Evolutionary conservation across 2,888 invertebrate genomes (phyloP), one percentile per base, ranked within the genome.

Genomic region (Prostheceraeus crozeri): DNA sequence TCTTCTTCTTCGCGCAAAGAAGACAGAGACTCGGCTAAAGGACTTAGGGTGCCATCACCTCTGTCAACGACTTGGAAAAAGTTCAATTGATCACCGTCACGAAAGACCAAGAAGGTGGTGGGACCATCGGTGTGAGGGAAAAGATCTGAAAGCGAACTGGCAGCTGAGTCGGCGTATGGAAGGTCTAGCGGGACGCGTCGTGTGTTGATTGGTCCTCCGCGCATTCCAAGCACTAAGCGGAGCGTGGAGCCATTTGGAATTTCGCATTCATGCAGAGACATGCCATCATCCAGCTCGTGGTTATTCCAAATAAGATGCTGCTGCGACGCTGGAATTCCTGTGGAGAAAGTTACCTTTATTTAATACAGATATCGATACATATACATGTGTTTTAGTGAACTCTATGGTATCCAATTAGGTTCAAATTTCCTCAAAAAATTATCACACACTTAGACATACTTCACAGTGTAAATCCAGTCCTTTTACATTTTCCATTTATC

Each of bases 191-290:
- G 30, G 8, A 57, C 68, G 67, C 85, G 79, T 59, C 85, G 80
- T 35, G 85, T 84, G 67, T 84, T 84, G 66, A 86, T 83, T 1
- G 86, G 86, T 3, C 86, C 86, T 16, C 85, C 86, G 60, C 84
- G 81, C 81, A 86, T 83, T 63, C 84, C 83, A 30, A 85, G 77
- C 67, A 86, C 85, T 35, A 86, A 79, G 67, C 83, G 83, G 56
- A 87, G 78, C 4, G 82, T 82, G 35, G 85, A 83, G 35, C 85
- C 85, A 70, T 82, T 82, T 52, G 72, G 72, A 57, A 78, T 77
- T 57, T 71, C 70, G 68, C 77, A 78, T 68, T 79, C 78, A 65
- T 80, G 78, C 63, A 86, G 81, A 62, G 82, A 81, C 64, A 81
- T 82, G 71, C 82, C 81, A 68, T 78, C 76, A 55, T 83, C 82